Evolutionary conservation across 2,888 invertebrate species (phyloP).

Genomic region (Agrotis puta): DNA sequence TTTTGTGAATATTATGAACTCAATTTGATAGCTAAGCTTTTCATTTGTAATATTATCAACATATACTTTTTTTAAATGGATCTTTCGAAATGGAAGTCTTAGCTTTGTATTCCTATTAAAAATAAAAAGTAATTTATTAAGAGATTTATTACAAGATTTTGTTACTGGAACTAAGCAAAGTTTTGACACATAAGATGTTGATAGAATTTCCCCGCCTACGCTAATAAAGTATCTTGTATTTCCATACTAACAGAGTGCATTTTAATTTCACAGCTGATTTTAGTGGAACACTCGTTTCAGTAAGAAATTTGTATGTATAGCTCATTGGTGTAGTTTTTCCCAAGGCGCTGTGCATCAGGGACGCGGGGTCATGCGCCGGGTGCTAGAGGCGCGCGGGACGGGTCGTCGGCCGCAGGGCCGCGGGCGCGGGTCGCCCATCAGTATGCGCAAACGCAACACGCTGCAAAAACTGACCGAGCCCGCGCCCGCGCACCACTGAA

Average conservation of each 20-base stretch:
- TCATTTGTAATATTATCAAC: not conserved
- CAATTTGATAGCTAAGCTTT: constrained; percentile 14
- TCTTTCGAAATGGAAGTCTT: not conserved
- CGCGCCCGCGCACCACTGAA: constrained; percentile 71
- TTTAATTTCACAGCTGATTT: not conserved
- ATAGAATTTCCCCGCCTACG: not conserved
- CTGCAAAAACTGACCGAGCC: constrained; percentile 79
- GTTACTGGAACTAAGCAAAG: not conserved
- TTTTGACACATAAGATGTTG: not conserved
- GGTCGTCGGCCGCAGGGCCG: constrained; percentile 80
- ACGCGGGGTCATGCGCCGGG: constrained; percentile 86
- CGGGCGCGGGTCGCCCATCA: constrained; percentile 77
- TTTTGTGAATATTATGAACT: constrained; percentile 7
- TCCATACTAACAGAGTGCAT: not conserved
- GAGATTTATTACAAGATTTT: not conserved
- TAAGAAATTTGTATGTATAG: constrained; percentile 28
- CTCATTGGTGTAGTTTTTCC: constrained; percentile 58
- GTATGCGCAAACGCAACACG: constrained; percentile 80
- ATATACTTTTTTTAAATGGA: not conserved
- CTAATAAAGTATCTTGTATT: not conserved
- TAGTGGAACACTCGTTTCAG: not conserved
- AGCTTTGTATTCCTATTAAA: constrained; percentile 1
- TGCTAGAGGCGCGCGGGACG: constrained; percentile 59
- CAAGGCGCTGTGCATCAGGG: constrained; percentile 72
- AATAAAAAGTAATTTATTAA: not conserved